These are phyloP conservation scores for Neocrepidodera transversa DNA, from an alignment of 2,888 invertebrate species.

Conservation along the genomic window DNA sequence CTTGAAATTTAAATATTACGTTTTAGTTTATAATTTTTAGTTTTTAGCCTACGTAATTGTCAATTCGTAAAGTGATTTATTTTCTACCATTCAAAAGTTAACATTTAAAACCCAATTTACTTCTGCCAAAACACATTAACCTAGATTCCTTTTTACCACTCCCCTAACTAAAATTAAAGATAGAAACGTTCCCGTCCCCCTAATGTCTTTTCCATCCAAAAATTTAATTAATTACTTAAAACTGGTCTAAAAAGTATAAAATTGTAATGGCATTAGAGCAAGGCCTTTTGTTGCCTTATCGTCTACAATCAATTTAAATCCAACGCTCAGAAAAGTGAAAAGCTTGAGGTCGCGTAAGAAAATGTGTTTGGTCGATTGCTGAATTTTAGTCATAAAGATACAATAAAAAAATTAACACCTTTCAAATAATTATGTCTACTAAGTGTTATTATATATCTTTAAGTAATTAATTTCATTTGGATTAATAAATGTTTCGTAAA, in stretches of 20 bases:
- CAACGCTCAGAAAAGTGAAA: constrained; percentile 13
- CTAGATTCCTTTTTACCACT: background rate
- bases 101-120: too few species aligned
- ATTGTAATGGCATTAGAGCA: constrained; percentile 23
- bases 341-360: constrained; percentile 6
- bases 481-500: too few species aligned
- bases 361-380: constrained; percentile 34
- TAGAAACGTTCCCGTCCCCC: background rate
- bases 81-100: too few species aligned
- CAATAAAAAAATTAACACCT: too few species aligned
- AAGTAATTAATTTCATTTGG: too few species aligned
- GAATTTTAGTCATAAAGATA: constrained; percentile 25
- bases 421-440: too few species aligned
- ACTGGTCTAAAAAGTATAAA: constrained; percentile 37
- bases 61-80: too few species aligned
- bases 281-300: constrained; percentile 28
- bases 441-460: too few species aligned
- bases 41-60: too few species aligned
- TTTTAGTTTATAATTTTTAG: too few species aligned
- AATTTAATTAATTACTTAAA: constrained; percentile 34
- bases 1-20: too few species aligned
- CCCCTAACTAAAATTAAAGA: background rate
- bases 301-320: constrained; percentile 25
- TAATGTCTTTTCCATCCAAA: constrained; percentile 10
- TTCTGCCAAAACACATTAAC: background rate